Evolutionary conservation across 2,888 invertebrate species (phyloP), one percentile per base, ranked within the genome.

Genomic region (Noctuana brunneofusca): DNA sequence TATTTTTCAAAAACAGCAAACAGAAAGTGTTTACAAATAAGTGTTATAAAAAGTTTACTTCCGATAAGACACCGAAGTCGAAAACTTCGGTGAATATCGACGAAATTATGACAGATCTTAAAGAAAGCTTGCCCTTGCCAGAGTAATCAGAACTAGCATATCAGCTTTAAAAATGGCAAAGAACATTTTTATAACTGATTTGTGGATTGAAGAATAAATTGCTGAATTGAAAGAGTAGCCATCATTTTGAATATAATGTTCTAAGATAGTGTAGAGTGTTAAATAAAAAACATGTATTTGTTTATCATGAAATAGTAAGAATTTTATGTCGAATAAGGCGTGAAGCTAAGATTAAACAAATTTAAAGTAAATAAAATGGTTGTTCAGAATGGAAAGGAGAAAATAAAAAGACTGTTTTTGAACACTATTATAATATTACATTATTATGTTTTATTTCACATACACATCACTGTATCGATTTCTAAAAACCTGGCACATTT

Each of bases 101-200:
- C 66, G 75, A 74, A 46, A 74, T 81, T 22, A 84, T 92, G 71
- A 75, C 83, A 65, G 92, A 93, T 63, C 73, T 93, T 49, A 89
- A 83, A 68, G 84, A 89, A 56, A 87, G 80, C 66, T 79, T 93
- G 64, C 92, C 92, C 66, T 79, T 93, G 64, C 92, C 92, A 9
- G 22, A 55, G 11, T 48, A 48, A 35, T 35, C 9, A 3, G 9
- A 3, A 27, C 1, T 9, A 6, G 35, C 4, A 1, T 0, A 38
- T 6, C 6, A 16, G 16, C n/a, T 4, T n/a, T 20, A 20, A 20
- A 18, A 22, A 46, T 43, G 3, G 11, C 38, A 38, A 38, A 9
- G 38, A 38, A 38, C 6, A 38, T 1, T 38, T 14, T n/a, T n/a
- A n/a, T n/a, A n/a, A n/a, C n/a, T n/a, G n/a, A n/a, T n/a, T n/a